A percentile compares a stretch with the other conserved stretches of the same genome.
Evolutionary conservation across 2,888 invertebrate genomes (phyloP).

Genomic region (Lycaena phlaeas): DNA sequence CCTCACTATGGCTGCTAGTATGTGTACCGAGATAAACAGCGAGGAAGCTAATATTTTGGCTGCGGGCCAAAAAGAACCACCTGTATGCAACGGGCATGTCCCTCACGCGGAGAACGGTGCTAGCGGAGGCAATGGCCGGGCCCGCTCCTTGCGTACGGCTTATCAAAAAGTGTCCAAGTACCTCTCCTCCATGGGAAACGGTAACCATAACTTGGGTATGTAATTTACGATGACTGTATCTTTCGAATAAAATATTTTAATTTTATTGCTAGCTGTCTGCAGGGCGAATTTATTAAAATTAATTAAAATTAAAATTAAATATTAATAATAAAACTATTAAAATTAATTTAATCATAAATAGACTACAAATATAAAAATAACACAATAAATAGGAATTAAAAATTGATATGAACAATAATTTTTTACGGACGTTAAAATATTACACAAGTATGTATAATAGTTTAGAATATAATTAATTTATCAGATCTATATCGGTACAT

Average conservation of each 20-base stretch:
- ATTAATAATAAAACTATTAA: not conserved
- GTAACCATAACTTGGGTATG: conserved; percentile 13
- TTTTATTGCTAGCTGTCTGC: too few relatives aligned
- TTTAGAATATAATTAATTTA: too few relatives aligned
- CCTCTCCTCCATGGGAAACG: conserved; percentile 16
- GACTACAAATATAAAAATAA: too few relatives aligned
- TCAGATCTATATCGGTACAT: too few relatives aligned
- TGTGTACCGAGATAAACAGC: not conserved
- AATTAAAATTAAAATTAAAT: not conserved
- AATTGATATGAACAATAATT: too few relatives aligned
- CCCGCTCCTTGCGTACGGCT: conserved; percentile 21
- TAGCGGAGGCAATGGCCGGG: conserved; percentile 11
- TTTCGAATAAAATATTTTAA: too few relatives aligned
- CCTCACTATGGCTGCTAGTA: conserved; percentile 6
- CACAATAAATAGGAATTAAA: too few relatives aligned
- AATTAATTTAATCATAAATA: too few relatives aligned
- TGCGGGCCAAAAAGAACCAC: not conserved
- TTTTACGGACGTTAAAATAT: too few relatives aligned
- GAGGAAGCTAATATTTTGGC: not conserved
- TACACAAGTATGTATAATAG: too few relatives aligned
- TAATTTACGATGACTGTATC: too few relatives aligned
- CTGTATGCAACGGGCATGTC: not conserved
- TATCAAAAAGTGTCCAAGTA: conserved; percentile 26
- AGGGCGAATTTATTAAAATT: not conserved
- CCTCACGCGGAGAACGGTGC: not conserved